Evolutionary conservation across 2,797 vertebrate genomes (phyloP).

Genomic region (Hippoglossus hippoglossus): DNA sequence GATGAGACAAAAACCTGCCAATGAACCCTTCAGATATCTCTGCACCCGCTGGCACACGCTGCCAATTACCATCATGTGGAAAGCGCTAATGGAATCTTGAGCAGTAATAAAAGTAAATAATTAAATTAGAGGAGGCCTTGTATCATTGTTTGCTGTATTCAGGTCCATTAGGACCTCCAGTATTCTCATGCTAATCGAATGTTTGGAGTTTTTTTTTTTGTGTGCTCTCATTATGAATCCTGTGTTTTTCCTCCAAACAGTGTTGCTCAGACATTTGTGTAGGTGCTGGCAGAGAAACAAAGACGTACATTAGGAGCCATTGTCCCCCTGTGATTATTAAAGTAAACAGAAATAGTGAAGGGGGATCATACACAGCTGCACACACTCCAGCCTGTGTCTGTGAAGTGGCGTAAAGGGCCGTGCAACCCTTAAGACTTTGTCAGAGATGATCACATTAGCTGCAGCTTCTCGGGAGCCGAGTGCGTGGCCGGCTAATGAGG

Average conservation of each 20-base stretch:
- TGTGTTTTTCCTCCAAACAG: slow-evolving; percentile 77
- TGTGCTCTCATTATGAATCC: slow-evolving; percentile 79
- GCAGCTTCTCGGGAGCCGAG: slow-evolving; percentile 67
- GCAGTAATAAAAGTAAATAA: slow-evolving; percentile 82
- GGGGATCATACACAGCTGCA: slow-evolving; percentile 80
- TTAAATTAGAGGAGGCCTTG: slow-evolving; percentile 76
- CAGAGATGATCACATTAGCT: slow-evolving; percentile 75
- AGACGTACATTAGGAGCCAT: slow-evolving; percentile 80
- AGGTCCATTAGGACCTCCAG: slow-evolving; percentile 74
- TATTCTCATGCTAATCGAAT: slow-evolving; percentile 86
- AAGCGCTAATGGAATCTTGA: slow-evolving; percentile 86
- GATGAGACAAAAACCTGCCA: slow-evolving; percentile 72
- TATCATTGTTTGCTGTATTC: slow-evolving; percentile 77
- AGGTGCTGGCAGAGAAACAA: slow-evolving; percentile 85
- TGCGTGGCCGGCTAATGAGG: slow-evolving; percentile 50
- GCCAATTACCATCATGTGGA: slow-evolving; percentile 79
- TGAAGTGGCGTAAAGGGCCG: slow-evolving; percentile 73
- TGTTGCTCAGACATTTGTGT: slow-evolving; percentile 82
- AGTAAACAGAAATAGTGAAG: slow-evolving; percentile 83
- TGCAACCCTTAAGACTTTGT: slow-evolving; percentile 82
- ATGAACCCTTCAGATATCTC: slow-evolving; percentile 80
- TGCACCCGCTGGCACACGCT: slow-evolving; percentile 77
- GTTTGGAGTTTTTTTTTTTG: slow-evolving; percentile 60
- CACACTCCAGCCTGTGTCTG: slow-evolving; percentile 75
- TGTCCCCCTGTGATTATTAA: slow-evolving; percentile 79